Conservation (phyloP, 2,888 invertebrate species). For the Himalopsyche anomala region DNA sequence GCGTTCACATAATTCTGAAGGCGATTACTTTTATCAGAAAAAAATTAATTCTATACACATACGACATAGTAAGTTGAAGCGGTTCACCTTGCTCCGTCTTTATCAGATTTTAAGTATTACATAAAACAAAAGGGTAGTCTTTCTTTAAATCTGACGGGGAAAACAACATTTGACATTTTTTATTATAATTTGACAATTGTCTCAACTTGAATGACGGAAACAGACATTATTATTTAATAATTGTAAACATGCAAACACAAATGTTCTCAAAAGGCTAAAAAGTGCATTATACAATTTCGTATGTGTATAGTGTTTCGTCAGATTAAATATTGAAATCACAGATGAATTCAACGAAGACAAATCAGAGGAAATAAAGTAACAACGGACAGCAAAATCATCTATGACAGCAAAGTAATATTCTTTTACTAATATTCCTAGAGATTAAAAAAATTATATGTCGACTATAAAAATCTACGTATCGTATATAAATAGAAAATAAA, state of each 20-base stretch:
- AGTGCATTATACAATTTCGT: background rate
- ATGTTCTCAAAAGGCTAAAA: too few species aligned
- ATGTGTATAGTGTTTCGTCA: background rate
- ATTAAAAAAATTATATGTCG: constrained; percentile 27
- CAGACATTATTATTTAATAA: too few species aligned
- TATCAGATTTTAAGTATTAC: too few species aligned
- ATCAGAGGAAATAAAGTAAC: background rate
- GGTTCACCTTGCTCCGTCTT: too few species aligned
- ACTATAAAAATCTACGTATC: background rate
- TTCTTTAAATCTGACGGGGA: too few species aligned
- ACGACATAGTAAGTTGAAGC: background rate
- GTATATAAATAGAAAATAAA: constrained; percentile 39
- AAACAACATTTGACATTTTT: too few species aligned
- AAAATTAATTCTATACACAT: background rate
- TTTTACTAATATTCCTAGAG: constrained; percentile 38
- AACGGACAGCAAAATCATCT: constrained; percentile 4
- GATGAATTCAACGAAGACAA: constrained; percentile 10
- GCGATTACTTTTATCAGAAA: background rate
- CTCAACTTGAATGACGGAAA: too few species aligned
- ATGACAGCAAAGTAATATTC: background rate
- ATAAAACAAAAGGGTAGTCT: too few species aligned
- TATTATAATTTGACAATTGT: too few species aligned
- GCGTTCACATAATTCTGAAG: background rate
- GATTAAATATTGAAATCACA: background rate
- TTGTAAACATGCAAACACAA: too few species aligned